Evolutionary conservation across 2,888 invertebrate species (phyloP), one percentile per base, ranked within the genome.

Genomic region (Escarpia spicata): DNA sequence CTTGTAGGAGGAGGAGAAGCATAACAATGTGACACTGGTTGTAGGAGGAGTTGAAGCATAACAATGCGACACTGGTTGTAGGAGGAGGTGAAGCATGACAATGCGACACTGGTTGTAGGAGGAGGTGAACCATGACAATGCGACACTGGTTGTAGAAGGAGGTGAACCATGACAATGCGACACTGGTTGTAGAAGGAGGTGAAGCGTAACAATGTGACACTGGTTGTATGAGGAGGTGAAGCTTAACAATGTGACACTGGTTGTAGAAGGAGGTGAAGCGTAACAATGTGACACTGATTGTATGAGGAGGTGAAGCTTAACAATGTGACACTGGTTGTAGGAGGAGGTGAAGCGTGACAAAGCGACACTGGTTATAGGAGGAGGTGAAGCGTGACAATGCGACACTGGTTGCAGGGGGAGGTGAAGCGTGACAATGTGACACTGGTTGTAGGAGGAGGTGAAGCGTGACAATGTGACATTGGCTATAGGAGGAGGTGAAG

Each of bases 401-500:
- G 12, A 89, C 90, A 43, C 90, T 93, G n/a, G 92, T 92, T 58
- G 52, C 91, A 4, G 37, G 96, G 96, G 93, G 96, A 96, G 93
- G 94, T 95, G 92, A 96, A 96, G 37, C 1, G 37, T 37, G 1
- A 37, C 1, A 37, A 37, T 37, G 37, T 1, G 37, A 37, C 37
- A 1, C 37, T 75, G 75, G n/a, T 75, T 75, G 26, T 75, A 75
- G 75, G 91, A 92, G 92, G 43, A 52, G n/a, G n/a, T 93, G 60
- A 43, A 92, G 45, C 52, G 60, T 15, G 58, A 92, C 31, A 92
- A 92, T 37, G 75, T 31, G 12, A 89, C 90, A 43, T 60, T 93
- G n/a, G 92, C 92, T 58, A 44, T 91, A 4, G 37, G 96, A 96
- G 93, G 96, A 96, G 93, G 94, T 95, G 92, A 96, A 96, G 90